Percentiles rank a stretch among this genome's conserved stretches.
phyloP scores from a whole-genome alignment of 92 coral and sea anemone species.

The Phenganax marumi region DNA sequence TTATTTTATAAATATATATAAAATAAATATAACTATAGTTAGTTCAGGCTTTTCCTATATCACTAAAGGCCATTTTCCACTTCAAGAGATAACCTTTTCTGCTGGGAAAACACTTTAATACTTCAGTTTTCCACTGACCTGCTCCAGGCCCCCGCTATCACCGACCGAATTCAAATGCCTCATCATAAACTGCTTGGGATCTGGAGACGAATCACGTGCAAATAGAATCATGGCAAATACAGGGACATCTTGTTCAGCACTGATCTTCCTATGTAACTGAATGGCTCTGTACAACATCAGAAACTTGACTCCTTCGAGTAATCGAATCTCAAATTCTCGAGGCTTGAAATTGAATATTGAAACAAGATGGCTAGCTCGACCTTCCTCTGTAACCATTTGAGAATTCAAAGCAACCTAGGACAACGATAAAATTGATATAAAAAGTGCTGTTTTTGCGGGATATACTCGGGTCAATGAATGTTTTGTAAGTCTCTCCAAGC shows the following conservation, averaged over 20 bases:
- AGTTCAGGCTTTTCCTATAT: too few species aligned
- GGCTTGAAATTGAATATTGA: slow-evolving; percentile 65
- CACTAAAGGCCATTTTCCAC: too few species aligned
- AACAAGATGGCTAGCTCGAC: slow-evolving; percentile 63
- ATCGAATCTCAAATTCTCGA: slow-evolving; percentile 59
- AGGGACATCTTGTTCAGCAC: slow-evolving; percentile 64
- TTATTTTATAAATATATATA: too few species aligned
- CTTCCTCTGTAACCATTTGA: slow-evolving; percentile 49
- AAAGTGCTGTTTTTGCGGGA: background rate
- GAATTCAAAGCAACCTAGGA: slow-evolving; percentile 55
- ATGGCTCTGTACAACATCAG: slow-evolving; percentile 74
- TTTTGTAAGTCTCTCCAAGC: background rate
- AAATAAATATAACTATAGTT: too few species aligned
- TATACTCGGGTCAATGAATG: too few species aligned
- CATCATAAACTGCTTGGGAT: slow-evolving; percentile 60
- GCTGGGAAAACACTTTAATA: background rate
- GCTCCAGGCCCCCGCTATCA: slow-evolving; percentile 92
- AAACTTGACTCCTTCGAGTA: slow-evolving; percentile 82
- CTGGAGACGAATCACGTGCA: slow-evolving; percentile 76
- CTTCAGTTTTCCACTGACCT: slow-evolving; percentile 48
- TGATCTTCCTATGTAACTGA: slow-evolving; percentile 50
- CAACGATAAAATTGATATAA: background rate
- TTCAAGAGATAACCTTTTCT: background rate
- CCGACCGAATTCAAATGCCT: slow-evolving; percentile 80
- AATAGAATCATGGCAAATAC: slow-evolving; percentile 73